Percentiles rank a stretch among this genome's conserved stretches.
Conservation (phyloP, 1,140 invertebrate genomes). For the Formica selysi region DNA sequence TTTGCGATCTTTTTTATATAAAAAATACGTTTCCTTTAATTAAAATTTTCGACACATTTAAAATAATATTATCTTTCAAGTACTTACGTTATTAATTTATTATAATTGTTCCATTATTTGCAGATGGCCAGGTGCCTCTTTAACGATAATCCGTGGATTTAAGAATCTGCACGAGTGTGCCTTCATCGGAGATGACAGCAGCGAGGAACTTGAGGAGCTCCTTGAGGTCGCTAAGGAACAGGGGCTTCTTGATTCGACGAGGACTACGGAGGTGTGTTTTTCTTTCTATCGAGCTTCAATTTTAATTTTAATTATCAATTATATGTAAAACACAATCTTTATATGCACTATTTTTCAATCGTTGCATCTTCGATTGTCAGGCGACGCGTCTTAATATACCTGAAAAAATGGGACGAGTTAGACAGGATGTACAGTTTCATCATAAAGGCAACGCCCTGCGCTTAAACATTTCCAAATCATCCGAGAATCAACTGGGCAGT, state of each 20-base stretch:
- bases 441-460: slow-evolving; percentile 65
- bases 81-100: not conserved
- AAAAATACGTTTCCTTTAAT: not conserved
- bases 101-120: slow-evolving; percentile 2
- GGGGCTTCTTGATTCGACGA: slow-evolving; percentile 68
- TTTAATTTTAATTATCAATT: not conserved
- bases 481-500: slow-evolving; percentile 73
- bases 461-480: slow-evolving; percentile 58
- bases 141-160: slow-evolving; percentile 92
- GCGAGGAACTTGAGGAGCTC: slow-evolving; percentile 90
- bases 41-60: not conserved
- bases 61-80: slow-evolving; percentile 5
- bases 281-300: not conserved
- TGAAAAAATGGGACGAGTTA: slow-evolving; percentile 84
- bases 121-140: slow-evolving; percentile 91
- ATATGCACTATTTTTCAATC: not conserved
- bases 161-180: slow-evolving; percentile 92
- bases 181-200: slow-evolving; percentile 92
- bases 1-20: not conserved
- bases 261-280: slow-evolving; percentile 57
- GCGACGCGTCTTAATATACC: slow-evolving; percentile 81
- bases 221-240: slow-evolving; percentile 84
- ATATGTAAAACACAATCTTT: not conserved
- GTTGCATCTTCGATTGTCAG: slow-evolving; percentile 48
- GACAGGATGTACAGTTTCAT: slow-evolving; percentile 83